Conservation (phyloP, 2,888 invertebrate species). For the Sclerodermus sp. region DNA sequence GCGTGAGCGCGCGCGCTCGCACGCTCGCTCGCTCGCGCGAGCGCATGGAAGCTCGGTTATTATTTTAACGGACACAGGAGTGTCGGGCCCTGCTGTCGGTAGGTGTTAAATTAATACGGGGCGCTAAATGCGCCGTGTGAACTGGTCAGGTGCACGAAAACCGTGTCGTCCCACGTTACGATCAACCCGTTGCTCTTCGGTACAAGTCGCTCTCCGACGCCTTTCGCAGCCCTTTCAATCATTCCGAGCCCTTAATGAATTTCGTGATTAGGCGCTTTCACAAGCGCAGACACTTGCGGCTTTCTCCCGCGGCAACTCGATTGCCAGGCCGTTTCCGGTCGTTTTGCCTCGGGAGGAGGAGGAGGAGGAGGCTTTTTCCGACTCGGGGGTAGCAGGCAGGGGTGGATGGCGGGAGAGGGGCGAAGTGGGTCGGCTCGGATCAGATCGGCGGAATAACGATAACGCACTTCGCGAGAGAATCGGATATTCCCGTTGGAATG, state of each 20-base stretch:
- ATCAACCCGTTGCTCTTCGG: conserved; percentile 8
- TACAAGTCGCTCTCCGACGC: conserved; percentile 5
- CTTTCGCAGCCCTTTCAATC: conserved; percentile 15
- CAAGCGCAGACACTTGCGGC: neutral
- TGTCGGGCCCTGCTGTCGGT: conserved; percentile 19
- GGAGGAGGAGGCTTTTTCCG: too few relatives aligned
- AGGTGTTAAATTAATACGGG: conserved; percentile 39
- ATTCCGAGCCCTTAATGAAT: conserved; percentile 34
- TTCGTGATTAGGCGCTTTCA: conserved; percentile 45
- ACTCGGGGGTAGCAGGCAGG: too few relatives aligned
- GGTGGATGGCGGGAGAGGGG: too few relatives aligned
- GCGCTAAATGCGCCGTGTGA: conserved; percentile 49
- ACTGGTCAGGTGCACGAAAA: conserved; percentile 47
- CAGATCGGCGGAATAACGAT: too few relatives aligned
- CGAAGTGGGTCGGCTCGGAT: too few relatives aligned
- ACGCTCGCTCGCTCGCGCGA: conserved; percentile 1
- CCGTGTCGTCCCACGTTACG: conserved; percentile 28
- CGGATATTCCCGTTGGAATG: too few relatives aligned
- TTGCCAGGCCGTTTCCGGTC: too few relatives aligned
- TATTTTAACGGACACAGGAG: conserved; percentile 27
- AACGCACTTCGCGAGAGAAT: too few relatives aligned
- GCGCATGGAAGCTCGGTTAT: conserved; percentile 23
- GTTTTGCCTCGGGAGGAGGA: too few relatives aligned
- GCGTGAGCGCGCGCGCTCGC: neutral
- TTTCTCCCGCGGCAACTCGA: too few relatives aligned